Evolutionary conservation across 1,140 invertebrate genomes (phyloP).

Genomic region (Pogonomyrmex barbatus): DNA sequence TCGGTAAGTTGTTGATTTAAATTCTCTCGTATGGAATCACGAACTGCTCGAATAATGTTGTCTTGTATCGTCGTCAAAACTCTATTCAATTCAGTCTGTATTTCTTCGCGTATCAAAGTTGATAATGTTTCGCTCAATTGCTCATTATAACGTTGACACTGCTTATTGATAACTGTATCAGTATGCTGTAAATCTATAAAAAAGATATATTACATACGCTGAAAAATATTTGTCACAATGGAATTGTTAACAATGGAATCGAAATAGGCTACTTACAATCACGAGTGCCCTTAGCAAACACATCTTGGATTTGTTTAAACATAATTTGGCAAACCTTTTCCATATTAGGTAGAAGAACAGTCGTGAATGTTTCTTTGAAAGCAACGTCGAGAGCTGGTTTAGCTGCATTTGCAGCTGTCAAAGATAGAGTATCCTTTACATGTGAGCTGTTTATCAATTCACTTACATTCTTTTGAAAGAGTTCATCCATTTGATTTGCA

Average conservation of each 20-base stretch:
- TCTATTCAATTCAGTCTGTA: conserved; percentile 81
- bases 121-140: conserved; percentile 80
- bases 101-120: conserved; percentile 79
- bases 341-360: conserved; percentile 92
- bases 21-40: conserved; percentile 83
- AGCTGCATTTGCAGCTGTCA: conserved; percentile 89
- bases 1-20: conserved; percentile 83
- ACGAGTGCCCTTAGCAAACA: conserved; percentile 93
- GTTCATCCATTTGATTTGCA: conserved; percentile 91
- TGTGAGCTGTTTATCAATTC: conserved; percentile 92
- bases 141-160: conserved; percentile 80
- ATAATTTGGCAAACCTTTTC: conserved; percentile 94
- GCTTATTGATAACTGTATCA: conserved; percentile 79
- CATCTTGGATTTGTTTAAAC: conserved; percentile 95
- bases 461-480: conserved; percentile 92
- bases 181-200: conserved; percentile 82
- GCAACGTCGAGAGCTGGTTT: conserved; percentile 89
- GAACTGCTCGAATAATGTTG: conserved; percentile 78
- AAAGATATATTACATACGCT: conserved; percentile 19
- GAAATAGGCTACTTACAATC: conserved; percentile 90
- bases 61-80: conserved; percentile 80
- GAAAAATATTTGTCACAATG: not conserved
- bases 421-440: conserved; percentile 91
- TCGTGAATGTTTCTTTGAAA: conserved; percentile 91
- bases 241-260: not conserved